These are phyloP conservation scores for Chiloscyllium plagiosum DNA, from an alignment of 2,113 vertebrate species.

Conservation along the genomic window DNA sequence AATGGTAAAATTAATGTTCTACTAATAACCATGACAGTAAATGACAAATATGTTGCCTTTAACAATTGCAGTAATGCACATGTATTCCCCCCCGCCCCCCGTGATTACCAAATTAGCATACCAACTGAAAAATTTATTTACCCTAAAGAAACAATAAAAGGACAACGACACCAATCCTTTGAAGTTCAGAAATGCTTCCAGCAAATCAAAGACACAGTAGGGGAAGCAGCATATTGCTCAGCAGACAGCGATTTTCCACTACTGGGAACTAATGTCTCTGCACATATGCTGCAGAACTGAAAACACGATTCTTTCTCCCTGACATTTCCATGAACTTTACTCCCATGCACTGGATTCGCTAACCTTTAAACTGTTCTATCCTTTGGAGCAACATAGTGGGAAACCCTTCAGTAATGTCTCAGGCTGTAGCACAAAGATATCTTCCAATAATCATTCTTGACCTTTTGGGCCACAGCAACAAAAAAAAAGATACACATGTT, in stretches of 20 bases:
- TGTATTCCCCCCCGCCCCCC: not conserved
- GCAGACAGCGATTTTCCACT: not conserved
- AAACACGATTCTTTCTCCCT: not conserved
- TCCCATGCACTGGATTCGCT: not conserved
- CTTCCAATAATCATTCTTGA: slow-evolving; percentile 5
- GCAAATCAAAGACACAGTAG: not conserved
- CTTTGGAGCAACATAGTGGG: not conserved
- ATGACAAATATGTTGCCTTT: not conserved
- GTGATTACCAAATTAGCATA: not conserved
- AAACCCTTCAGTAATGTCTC: not conserved
- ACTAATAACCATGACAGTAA: not conserved
- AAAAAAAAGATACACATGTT: not conserved
- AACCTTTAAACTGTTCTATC: not conserved
- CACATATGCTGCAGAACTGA: not conserved
- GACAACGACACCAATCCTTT: not conserved
- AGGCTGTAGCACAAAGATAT: not conserved
- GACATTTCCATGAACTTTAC: not conserved
- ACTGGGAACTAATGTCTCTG: not conserved
- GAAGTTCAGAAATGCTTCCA: not conserved
- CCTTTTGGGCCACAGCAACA: not conserved
- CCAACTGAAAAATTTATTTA: not conserved
- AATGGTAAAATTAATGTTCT: not conserved
- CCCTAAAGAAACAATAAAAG: not conserved
- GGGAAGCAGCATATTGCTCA: not conserved
- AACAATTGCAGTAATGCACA: not conserved